Evolutionary conservation across 2,113 vertebrate genomes (phyloP), one percentile per base, ranked within the genome.

Genomic region (Dendrocopos noguchii): DNA sequence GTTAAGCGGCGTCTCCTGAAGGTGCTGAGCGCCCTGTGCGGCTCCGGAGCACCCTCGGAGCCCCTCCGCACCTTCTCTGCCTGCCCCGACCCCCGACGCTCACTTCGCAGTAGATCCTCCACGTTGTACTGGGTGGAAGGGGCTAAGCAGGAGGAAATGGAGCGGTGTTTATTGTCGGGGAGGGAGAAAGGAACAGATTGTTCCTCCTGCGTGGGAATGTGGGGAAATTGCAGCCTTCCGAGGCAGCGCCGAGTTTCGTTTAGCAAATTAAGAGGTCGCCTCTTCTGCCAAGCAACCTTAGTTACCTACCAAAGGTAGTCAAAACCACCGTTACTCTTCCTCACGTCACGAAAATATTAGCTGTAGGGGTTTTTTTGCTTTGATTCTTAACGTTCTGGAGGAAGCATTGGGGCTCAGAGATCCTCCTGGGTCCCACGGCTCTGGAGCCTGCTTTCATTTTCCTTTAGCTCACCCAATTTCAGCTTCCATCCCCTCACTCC

Each of bases 21-120:
- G 56, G 21, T 27, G 39, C 60, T 33, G 31, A 46, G 56, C 12
- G 2, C 11, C 27, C 46, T 25, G 1, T 10, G 46, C 22, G 0
- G 25, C 50, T 56, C 77, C 34, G 4, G 2, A 44, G 7, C 44
- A 2, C 34, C 9, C 5, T 50, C 63, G 2, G 55, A 73, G 24
- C 7, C 0, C 18, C 17, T 12, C 3, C 1, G 5, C 0, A 0
- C 4, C 1, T 46, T 31, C 34, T 36, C 11, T 64, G 53, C 75
- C 33, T 33, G 12, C 7, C 21, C 18, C 27, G 5, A 46, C 59
- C 42, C 19, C 50, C 19, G 24, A 3, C 31, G 7, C 15, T 7
- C n/a, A 1, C 55, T 42, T n/a, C 4, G 24, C 4, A 33, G 46
- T 5, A 19, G 57, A 13, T 16, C 22, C 29, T 57, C 1, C 27